Conservation (phyloP, 2,888 invertebrate genomes). For the Lampropteryx suffumata region DNA sequence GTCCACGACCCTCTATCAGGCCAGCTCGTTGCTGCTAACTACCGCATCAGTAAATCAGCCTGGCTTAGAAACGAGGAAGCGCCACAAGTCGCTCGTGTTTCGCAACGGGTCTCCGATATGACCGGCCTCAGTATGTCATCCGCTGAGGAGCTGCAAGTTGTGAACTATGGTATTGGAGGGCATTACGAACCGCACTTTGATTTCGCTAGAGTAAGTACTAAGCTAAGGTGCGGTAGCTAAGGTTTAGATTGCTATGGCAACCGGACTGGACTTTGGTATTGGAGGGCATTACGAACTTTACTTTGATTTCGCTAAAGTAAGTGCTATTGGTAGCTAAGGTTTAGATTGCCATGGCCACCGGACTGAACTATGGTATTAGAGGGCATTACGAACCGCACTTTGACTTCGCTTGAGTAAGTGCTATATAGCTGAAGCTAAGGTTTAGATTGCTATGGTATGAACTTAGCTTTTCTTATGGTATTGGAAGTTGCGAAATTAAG, state of each 20-base stretch:
- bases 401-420: too few relatives aligned
- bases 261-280: too few relatives aligned
- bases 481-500: too few relatives aligned
- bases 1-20: constrained; percentile 97
- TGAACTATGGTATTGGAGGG: constrained; percentile 99
- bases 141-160: constrained; percentile 98
- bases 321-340: constrained; percentile 27
- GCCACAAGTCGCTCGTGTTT: constrained; percentile 87
- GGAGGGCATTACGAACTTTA: constrained; percentile 99
- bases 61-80: constrained; percentile 96
- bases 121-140: constrained; percentile 93
- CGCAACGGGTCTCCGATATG: constrained; percentile 91
- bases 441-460: too few relatives aligned
- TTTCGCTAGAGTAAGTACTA: too few relatives aligned
- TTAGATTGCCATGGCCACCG: background rate
- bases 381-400: too few relatives aligned
- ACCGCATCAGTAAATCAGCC: constrained; percentile 98
- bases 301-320: constrained; percentile 93
- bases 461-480: too few relatives aligned
- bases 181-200: too few relatives aligned
- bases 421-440: too few relatives aligned
- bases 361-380: too few relatives aligned
- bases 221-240: too few relatives aligned
- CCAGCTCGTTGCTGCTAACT: constrained; percentile 94
- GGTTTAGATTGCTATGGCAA: too few relatives aligned